These are phyloP conservation scores for Siniperca chuatsi DNA, from an alignment of 2,113 vertebrate genomes.

Conservation along the genomic window DNA sequence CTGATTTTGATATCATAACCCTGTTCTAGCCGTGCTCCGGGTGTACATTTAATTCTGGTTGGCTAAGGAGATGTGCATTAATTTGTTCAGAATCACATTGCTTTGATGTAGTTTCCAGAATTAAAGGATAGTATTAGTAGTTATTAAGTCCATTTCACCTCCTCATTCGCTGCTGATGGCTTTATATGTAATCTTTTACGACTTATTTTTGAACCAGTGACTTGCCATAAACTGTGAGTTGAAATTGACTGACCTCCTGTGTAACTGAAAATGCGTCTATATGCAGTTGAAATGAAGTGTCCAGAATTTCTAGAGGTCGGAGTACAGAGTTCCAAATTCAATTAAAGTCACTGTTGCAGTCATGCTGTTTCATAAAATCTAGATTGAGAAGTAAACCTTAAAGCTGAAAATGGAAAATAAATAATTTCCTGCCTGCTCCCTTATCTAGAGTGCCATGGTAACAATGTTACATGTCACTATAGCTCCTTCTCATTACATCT, in stretches of 20 bases:
- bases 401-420: slow-evolving; percentile 51
- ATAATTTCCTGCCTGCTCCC: slow-evolving; percentile 23
- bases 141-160: slow-evolving; percentile 5
- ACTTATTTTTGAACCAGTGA: slow-evolving; percentile 7
- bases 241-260: slow-evolving; percentile 24
- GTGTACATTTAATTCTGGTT: neutral
- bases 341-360: slow-evolving; percentile 16
- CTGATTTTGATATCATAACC: slow-evolving; percentile 13
- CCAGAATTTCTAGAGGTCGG: slow-evolving; percentile 5
- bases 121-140: slow-evolving; percentile 10
- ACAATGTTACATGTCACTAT: slow-evolving; percentile 50
- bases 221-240: slow-evolving; percentile 20
- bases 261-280: slow-evolving; percentile 21
- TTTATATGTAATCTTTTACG: slow-evolving; percentile 9
- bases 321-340: slow-evolving; percentile 1
- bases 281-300: slow-evolving; percentile 35
- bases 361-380: slow-evolving; percentile 30
- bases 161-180: neutral
- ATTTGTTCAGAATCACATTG: slow-evolving; percentile 16
- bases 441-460: slow-evolving; percentile 42
- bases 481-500: slow-evolving; percentile 53
- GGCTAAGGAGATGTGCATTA: slow-evolving; percentile 11
- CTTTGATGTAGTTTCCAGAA: slow-evolving; percentile 33
- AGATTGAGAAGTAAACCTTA: slow-evolving; percentile 40
- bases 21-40: neutral